Conservation (phyloP, 2,888 invertebrate species). For the Pediacus dermestoides region DNA sequence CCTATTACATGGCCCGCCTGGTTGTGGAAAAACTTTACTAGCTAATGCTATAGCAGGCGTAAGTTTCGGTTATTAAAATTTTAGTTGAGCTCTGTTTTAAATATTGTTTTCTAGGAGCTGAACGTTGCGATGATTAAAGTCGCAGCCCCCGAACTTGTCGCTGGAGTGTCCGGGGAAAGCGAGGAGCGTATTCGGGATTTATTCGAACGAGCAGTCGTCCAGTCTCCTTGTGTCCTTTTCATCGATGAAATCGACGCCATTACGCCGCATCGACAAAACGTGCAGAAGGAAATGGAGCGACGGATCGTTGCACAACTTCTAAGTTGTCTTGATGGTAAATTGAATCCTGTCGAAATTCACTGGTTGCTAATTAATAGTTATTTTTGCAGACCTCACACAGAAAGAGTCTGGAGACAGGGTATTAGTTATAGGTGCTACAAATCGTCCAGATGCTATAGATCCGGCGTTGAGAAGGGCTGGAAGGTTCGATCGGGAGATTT, state of each 20-base stretch:
- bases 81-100: neutral
- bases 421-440: constrained; percentile 93
- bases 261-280: constrained; percentile 82
- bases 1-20: constrained; percentile 92
- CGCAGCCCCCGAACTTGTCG: constrained; percentile 88
- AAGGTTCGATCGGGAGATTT: constrained; percentile 90
- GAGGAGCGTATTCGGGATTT: constrained; percentile 89
- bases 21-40: constrained; percentile 84
- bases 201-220: constrained; percentile 76
- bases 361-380: constrained; percentile 3
- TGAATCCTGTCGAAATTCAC: neutral
- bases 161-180: constrained; percentile 93
- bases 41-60: constrained; percentile 81
- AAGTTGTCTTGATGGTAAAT: constrained; percentile 78
- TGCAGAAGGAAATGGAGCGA: constrained; percentile 93
- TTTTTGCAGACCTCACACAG: constrained; percentile 49
- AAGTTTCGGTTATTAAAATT: constrained; percentile 37
- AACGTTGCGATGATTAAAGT: constrained; percentile 81
- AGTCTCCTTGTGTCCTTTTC: constrained; percentile 82
- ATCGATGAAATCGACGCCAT: constrained; percentile 98
- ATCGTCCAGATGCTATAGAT: constrained; percentile 87
- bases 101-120: constrained; percentile 60
- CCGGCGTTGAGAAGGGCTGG: constrained; percentile 88
- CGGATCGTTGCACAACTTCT: constrained; percentile 91
- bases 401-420: constrained; percentile 60